A percentile compares a stretch with the other conserved stretches of the same genome.
Conservation (phyloP, 35 echinoderm and acorn worm species). For the Apostichopus californicus region DNA sequence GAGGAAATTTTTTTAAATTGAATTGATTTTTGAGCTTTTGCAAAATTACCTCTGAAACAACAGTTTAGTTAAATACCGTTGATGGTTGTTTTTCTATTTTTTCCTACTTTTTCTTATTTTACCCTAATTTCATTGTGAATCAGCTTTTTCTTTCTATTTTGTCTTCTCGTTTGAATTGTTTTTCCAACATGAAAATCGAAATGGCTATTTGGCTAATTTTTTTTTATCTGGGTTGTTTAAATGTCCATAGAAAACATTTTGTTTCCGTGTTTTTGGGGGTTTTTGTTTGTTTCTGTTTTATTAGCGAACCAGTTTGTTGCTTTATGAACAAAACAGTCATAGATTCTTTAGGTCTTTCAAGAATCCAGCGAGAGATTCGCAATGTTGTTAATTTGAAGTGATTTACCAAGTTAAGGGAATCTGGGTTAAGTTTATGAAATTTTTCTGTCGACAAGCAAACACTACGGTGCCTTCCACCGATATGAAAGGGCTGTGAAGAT, state of each 20-base stretch:
- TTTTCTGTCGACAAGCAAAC: neutral
- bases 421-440: constrained; percentile 23
- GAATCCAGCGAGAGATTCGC: neutral
- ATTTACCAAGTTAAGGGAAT: constrained; percentile 14
- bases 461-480: neutral
- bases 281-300: neutral
- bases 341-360: neutral
- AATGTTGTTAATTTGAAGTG: neutral
- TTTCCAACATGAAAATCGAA: neutral
- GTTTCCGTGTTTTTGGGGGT: neutral
- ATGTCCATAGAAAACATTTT: neutral
- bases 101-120: neutral
- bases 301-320: neutral
- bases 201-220: neutral
- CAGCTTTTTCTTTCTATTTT: neutral
- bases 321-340: neutral
- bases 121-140: constrained; percentile 13
- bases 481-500: neutral
- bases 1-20: constrained; percentile 2
- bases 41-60: constrained; percentile 3
- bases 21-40: neutral
- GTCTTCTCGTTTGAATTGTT: neutral
- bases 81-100: neutral
- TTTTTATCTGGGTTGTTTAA: neutral
- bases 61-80: constrained; percentile 4